Evolutionary conservation across 2,888 invertebrate genomes (phyloP).

Genomic region (Cheilosia impressa): DNA sequence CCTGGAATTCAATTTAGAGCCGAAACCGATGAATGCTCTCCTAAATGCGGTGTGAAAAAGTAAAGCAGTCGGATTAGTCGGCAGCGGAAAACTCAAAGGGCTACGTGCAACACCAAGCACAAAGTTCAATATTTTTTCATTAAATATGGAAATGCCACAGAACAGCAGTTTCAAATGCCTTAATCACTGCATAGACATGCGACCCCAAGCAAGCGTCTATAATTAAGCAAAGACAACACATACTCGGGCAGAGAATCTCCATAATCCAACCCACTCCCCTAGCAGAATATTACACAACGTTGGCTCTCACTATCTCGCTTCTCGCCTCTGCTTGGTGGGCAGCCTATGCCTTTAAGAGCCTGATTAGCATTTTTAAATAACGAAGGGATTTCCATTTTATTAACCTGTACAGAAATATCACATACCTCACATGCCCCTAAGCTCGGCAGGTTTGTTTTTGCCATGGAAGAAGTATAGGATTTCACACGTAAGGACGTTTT

Average conservation of each 20-base stretch:
- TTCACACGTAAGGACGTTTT: slow-evolving; percentile 12
- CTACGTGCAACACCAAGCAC: not conserved
- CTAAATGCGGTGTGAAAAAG: slow-evolving; percentile 36
- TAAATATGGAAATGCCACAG: slow-evolving; percentile 43
- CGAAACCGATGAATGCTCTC: not conserved
- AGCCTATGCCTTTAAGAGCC: slow-evolving; percentile 26
- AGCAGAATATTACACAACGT: not conserved
- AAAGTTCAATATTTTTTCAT: slow-evolving; percentile 36
- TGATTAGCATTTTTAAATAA: slow-evolving; percentile 64
- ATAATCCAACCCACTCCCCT: slow-evolving; percentile 43
- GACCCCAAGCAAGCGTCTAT: slow-evolving; percentile 1
- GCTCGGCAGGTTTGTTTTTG: slow-evolving; percentile 1
- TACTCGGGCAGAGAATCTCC: slow-evolving; percentile 28
- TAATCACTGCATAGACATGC: slow-evolving; percentile 19
- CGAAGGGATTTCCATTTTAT: slow-evolving; percentile 56
- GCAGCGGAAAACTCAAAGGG: not conserved
- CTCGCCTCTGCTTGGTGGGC: slow-evolving; percentile 29
- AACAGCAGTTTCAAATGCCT: slow-evolving; percentile 32
- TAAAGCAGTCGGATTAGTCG: slow-evolving; percentile 7
- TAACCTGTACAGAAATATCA: slow-evolving; percentile 15
- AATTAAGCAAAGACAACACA: slow-evolving; percentile 47
- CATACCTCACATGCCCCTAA: not conserved
- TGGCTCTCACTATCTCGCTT: no score
- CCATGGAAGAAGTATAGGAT: not conserved
- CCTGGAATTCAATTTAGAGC: slow-evolving; percentile 33